Conservation (phyloP, 2,888 invertebrate species). For the Nipponacmea schrenckii region DNA sequence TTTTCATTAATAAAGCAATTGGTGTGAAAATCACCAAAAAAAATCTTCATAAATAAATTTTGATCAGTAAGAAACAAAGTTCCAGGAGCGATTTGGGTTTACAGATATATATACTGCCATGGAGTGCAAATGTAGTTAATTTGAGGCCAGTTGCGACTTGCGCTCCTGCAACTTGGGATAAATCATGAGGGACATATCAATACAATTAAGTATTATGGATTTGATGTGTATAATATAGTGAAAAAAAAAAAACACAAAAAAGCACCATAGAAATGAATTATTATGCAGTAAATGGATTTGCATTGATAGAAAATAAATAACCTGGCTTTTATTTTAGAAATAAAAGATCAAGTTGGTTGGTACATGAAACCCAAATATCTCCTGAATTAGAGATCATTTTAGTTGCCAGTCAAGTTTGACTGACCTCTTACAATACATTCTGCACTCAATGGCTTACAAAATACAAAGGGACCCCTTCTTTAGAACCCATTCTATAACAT, state of each 20-base stretch:
- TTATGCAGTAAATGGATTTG: slow-evolving; percentile 13
- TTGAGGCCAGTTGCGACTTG: slow-evolving; percentile 43
- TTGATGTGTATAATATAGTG: neutral
- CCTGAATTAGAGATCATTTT: neutral
- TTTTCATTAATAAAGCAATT: neutral
- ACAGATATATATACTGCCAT: slow-evolving; percentile 28
- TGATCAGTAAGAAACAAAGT: neutral
- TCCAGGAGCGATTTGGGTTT: slow-evolving; percentile 5
- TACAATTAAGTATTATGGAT: neutral
- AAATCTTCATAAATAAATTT: neutral
- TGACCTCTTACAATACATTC: slow-evolving; percentile 59
- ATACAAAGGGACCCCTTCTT: neutral
- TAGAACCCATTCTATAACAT: neutral
- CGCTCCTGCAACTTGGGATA: neutral
- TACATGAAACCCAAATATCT: too few relatives aligned
- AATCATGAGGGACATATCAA: neutral
- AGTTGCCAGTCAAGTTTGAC: slow-evolving; percentile 47
- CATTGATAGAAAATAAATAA: neutral
- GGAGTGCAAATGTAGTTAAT: slow-evolving; percentile 48
- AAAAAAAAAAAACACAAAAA: slow-evolving; percentile 3
- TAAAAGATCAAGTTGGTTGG: too few relatives aligned
- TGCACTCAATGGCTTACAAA: slow-evolving; percentile 49
- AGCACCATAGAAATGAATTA: slow-evolving; percentile 8
- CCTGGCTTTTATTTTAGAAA: neutral
- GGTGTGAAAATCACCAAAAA: neutral